Evolutionary conservation across 1,140 invertebrate genomes (phyloP).

Genomic region (Bombus waltoni): DNA sequence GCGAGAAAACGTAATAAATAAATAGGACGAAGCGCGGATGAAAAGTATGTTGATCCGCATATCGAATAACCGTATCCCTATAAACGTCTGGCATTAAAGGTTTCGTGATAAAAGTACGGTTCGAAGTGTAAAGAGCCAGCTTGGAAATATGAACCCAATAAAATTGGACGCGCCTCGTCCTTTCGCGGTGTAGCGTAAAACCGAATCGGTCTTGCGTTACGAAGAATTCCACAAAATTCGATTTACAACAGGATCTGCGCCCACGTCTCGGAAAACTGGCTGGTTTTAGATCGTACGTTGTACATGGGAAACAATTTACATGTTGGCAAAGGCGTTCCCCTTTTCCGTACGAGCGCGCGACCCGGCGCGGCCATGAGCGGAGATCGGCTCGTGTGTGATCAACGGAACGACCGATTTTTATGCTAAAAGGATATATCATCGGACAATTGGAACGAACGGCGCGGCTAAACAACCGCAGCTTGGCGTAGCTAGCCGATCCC

Average conservation of each 20-base stretch:
- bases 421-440: neutral
- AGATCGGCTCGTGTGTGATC: neutral
- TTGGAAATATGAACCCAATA: slow-evolving; percentile 35
- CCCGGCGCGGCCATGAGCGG: neutral
- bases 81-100: slow-evolving; percentile 12
- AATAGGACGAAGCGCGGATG: too few relatives aligned
- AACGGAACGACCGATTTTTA: neutral
- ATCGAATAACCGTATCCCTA: neutral
- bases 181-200: neutral
- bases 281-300: neutral
- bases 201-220: slow-evolving; percentile 24
- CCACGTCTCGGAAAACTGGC: slow-evolving; percentile 22
- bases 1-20: neutral
- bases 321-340: too few relatives aligned
- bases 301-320: slow-evolving; percentile 14
- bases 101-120: slow-evolving; percentile 20
- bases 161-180: slow-evolving; percentile 9
- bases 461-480: neutral
- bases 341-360: neutral
- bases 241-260: neutral
- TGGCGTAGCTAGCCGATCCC: too few relatives aligned
- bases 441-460: neutral
- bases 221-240: slow-evolving; percentile 17
- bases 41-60: neutral
- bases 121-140: neutral